Conservation (phyloP, 2,113 vertebrate genomes). For the Nothoprocta perdicaria region DNA sequence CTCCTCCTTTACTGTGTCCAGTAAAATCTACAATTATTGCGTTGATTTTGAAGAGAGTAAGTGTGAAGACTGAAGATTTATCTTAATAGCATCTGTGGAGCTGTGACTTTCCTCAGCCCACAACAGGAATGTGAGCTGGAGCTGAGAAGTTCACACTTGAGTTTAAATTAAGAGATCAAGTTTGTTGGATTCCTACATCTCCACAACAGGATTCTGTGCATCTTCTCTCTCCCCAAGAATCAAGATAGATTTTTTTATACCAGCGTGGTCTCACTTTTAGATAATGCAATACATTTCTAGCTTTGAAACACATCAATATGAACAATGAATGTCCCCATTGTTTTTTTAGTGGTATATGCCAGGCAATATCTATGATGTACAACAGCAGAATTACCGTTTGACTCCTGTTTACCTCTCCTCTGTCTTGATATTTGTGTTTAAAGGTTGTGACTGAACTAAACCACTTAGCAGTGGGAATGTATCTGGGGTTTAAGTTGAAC, state of each 20-base stretch:
- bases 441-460: neutral
- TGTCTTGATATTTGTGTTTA: neutral
- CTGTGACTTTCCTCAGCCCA: neutral
- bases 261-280: neutral
- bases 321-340: neutral
- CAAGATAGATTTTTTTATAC: neutral
- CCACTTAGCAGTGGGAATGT: neutral
- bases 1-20: neutral
- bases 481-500: neutral
- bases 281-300: neutral
- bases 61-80: neutral
- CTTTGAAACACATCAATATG: neutral
- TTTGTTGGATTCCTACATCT: neutral
- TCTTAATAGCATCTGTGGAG: accelerated
- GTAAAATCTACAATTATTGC: neutral
- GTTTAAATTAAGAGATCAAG: neutral
- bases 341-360: neutral
- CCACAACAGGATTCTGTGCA: neutral
- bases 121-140: neutral
- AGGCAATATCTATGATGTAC: neutral
- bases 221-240: neutral
- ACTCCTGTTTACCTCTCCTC: neutral
- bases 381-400: neutral
- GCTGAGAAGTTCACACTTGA: neutral
- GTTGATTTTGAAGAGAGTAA: neutral